Evolutionary conservation across 2,888 invertebrate species (phyloP).

Genomic region (Coelopa pilipes): DNA sequence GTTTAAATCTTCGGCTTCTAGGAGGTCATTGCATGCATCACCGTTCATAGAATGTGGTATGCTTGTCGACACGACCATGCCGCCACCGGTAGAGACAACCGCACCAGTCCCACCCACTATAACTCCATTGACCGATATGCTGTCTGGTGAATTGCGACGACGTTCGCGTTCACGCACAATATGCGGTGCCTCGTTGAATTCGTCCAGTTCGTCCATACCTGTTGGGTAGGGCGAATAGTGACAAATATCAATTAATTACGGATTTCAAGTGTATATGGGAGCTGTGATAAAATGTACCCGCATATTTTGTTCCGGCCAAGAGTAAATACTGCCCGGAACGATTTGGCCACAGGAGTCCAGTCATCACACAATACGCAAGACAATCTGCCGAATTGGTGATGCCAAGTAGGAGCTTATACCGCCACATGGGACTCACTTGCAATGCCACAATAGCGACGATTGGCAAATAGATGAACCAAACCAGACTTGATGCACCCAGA

Average conservation of each 20-base stretch:
- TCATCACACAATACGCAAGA: constrained; percentile 93
- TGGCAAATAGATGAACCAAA: constrained; percentile 98
- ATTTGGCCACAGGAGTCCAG: constrained; percentile 95
- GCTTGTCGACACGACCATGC: constrained; percentile 53
- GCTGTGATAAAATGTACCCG: constrained; percentile 63
- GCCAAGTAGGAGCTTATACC: constrained; percentile 92
- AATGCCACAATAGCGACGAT: constrained; percentile 92
- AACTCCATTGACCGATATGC: constrained; percentile 54
- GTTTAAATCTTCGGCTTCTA: constrained; percentile 64
- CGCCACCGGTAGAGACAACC: constrained; percentile 45
- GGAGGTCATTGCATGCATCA: constrained; percentile 60
- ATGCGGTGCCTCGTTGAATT: constrained; percentile 92
- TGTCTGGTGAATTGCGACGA: constrained; percentile 60
- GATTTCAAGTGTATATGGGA: background rate
- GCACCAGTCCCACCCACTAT: constrained; percentile 36
- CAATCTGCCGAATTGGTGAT: constrained; percentile 96
- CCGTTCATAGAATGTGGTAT: constrained; percentile 61
- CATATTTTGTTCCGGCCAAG: constrained; percentile 77
- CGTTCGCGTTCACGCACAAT: constrained; percentile 71
- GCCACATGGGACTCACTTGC: constrained; percentile 94
- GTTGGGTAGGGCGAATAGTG: background rate
- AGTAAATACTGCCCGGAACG: constrained; percentile 92
- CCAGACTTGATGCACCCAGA: constrained; percentile 96
- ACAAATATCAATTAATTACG: background rate
- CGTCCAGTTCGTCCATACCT: constrained; percentile 85